Evolutionary conservation across 2,797 vertebrate species (phyloP).

Genomic region (Poecilia picta): DNA sequence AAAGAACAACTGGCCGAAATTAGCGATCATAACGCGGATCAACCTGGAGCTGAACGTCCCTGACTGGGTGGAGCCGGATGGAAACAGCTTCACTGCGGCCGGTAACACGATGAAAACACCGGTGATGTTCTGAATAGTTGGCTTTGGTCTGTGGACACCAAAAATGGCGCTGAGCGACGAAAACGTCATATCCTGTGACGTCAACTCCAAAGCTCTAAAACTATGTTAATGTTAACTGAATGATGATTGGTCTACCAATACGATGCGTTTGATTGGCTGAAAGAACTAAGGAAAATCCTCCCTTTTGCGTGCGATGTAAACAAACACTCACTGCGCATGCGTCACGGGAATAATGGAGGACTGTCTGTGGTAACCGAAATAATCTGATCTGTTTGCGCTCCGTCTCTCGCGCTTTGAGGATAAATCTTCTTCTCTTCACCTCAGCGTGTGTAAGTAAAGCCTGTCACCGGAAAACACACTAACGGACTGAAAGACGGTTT

Average conservation of each 20-base stretch:
- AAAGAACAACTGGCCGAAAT: too few relatives aligned
- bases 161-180: too few relatives aligned
- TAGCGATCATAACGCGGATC: too few relatives aligned
- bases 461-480: not conserved
- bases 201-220: not conserved
- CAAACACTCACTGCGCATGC: slow-evolving; percentile 81
- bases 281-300: slow-evolving; percentile 24
- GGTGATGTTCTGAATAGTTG: too few relatives aligned
- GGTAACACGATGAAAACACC: too few relatives aligned
- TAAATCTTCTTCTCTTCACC: slow-evolving; percentile 31
- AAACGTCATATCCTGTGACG: too few relatives aligned
- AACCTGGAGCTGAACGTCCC: too few relatives aligned
- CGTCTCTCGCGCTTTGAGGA: slow-evolving; percentile 32
- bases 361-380: slow-evolving; percentile 63
- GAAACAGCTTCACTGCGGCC: too few relatives aligned
- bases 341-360: slow-evolving; percentile 81
- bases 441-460: slow-evolving; percentile 62
- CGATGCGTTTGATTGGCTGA: slow-evolving; percentile 47
- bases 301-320: slow-evolving; percentile 73
- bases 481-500: not conserved
- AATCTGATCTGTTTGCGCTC: slow-evolving; percentile 61
- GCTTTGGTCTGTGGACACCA: too few relatives aligned
- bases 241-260: not conserved
- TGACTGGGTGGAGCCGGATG: too few relatives aligned
- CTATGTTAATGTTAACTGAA: not conserved